Evolutionary conservation across 2,113 vertebrate species (phyloP).

Genomic region (Oncorhynchus masou): DNA sequence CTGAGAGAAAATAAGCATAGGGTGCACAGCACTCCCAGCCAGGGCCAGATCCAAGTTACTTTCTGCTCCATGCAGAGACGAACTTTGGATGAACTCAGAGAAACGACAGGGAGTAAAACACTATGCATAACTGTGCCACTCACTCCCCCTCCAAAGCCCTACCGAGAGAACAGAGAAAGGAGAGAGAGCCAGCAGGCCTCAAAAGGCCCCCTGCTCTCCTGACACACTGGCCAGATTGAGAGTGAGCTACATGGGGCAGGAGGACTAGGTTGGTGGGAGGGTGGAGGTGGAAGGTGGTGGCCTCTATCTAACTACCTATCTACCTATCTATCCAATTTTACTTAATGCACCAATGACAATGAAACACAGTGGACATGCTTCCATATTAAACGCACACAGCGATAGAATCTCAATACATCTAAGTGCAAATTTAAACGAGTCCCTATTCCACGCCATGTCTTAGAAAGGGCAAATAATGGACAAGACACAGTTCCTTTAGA

Average conservation of each 20-base stretch:
- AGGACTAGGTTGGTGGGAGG: constrained; percentile 30
- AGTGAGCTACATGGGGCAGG: constrained; percentile 62
- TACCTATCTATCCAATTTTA: constrained; percentile 20
- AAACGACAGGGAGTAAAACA: constrained; percentile 71
- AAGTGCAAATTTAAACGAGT: constrained; percentile 26
- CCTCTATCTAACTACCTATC: not conserved
- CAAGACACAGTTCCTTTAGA: not conserved
- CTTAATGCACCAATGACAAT: constrained; percentile 63
- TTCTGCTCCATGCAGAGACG: constrained; percentile 83
- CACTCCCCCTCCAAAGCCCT: constrained; percentile 57
- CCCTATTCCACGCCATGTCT: constrained; percentile 9
- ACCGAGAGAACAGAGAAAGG: constrained; percentile 60
- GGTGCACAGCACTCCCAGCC: constrained; percentile 67
- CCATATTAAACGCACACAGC: constrained; percentile 10
- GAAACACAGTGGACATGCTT: constrained; percentile 46
- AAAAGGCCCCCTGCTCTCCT: constrained; percentile 67
- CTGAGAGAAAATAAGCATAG: constrained; percentile 43
- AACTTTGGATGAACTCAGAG: constrained; percentile 93
- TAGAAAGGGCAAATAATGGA: constrained; percentile 36
- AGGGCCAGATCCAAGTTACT: constrained; percentile 88
- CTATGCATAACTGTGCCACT: constrained; percentile 70
- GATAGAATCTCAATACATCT: constrained; percentile 44
- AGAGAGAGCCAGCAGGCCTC: constrained; percentile 65
- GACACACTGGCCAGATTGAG: constrained; percentile 71
- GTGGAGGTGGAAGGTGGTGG: constrained; percentile 21